These are phyloP conservation scores for Discoglossus pictus DNA, from an alignment of 2,797 vertebrate genomes.

Conservation along the genomic window DNA sequence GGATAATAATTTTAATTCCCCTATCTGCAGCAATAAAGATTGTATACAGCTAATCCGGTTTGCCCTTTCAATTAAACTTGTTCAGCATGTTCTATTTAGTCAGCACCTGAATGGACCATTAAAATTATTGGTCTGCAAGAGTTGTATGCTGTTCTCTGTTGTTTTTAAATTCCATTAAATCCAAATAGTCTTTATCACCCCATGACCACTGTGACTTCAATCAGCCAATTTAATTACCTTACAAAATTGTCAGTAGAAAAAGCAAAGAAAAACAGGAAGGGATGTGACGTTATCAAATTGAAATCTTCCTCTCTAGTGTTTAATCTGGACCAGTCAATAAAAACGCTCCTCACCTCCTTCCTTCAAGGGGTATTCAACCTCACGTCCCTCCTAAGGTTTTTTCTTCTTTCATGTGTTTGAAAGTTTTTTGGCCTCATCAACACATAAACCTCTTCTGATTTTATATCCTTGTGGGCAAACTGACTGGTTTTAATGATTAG, in stretches of 20 bases:
- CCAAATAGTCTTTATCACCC: constrained; percentile 79
- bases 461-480: too few relatives aligned
- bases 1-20: constrained; percentile 74
- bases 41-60: constrained; percentile 74
- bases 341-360: constrained; percentile 62
- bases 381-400: constrained; percentile 54
- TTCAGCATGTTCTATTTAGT: constrained; percentile 74
- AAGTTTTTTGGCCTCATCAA: constrained; percentile 50
- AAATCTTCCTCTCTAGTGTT: constrained; percentile 72
- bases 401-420: constrained; percentile 35
- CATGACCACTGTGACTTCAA: constrained; percentile 81
- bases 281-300: constrained; percentile 76
- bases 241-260: constrained; percentile 75
- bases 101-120: constrained; percentile 76
- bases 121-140: constrained; percentile 77
- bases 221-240: constrained; percentile 83
- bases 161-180: constrained; percentile 83
- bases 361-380: constrained; percentile 69
- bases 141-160: constrained; percentile 72
- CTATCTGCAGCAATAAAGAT: constrained; percentile 73
- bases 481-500: too few relatives aligned
- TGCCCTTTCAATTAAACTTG: constrained; percentile 80
- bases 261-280: constrained; percentile 73
- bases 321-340: constrained; percentile 75
- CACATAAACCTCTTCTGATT: constrained; percentile 4